These are phyloP conservation scores for Pterobdella sp. DNA, from an alignment of 2,888 invertebrate genomes.

Conservation along the genomic window DNA sequence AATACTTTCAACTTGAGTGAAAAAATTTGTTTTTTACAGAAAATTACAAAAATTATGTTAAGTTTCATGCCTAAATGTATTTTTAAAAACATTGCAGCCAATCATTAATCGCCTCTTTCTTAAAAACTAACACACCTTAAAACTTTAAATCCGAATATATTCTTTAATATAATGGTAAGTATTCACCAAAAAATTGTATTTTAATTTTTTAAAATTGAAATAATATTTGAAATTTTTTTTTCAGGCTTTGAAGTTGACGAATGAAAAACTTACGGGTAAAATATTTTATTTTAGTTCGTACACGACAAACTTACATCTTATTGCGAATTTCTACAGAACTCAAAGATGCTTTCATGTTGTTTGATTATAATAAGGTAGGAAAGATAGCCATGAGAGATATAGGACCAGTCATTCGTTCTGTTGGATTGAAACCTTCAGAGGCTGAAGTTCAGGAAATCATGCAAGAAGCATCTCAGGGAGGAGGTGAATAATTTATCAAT, in stretches of 20 bases:
- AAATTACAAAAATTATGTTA: too few species aligned
- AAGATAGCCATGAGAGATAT: slow-evolving; percentile 34
- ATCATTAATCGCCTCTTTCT: too few species aligned
- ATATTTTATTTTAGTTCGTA: neutral
- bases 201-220: too few species aligned
- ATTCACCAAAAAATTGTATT: too few species aligned
- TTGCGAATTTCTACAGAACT: slow-evolving; percentile 29
- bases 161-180: too few species aligned
- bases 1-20: too few species aligned
- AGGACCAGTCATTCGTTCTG: slow-evolving; percentile 35
- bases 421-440: slow-evolving; percentile 37
- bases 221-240: too few species aligned
- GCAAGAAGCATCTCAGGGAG: slow-evolving; percentile 27
- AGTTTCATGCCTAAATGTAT: too few species aligned
- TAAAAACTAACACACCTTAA: too few species aligned
- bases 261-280: slow-evolving; percentile 30
- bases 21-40: too few species aligned
- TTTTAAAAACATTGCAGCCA: too few species aligned
- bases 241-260: slow-evolving; percentile 29
- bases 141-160: too few species aligned
- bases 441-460: slow-evolving; percentile 35
- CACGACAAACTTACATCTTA: neutral
- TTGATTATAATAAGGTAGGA: slow-evolving; percentile 37
- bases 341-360: slow-evolving; percentile 37
- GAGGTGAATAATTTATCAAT: slow-evolving; percentile 8